Base-by-base conservation (phyloP, 2,797 vertebrate species). In the Brachyrhaphis roseni region DNA sequence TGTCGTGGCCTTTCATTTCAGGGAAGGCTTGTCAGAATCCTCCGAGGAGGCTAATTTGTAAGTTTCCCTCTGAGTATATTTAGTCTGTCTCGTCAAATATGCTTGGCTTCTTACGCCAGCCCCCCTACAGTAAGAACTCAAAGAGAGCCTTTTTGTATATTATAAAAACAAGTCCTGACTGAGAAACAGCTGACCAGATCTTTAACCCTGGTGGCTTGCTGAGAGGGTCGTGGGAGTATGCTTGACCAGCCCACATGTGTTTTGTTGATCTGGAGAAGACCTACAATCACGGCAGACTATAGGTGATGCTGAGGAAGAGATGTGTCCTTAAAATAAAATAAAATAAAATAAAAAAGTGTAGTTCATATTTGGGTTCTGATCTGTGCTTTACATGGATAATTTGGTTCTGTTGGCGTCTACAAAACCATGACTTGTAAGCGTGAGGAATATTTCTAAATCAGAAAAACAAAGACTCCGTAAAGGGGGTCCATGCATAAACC, bases 31-130 rank as follows among this genome's bases (percentile, higher is more conserved):
- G 86, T 93, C 87, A 90, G 80, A 92, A 90, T 91, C 84, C 90
- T 92, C 90, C 59, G 72, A 41, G 80, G 89, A 91, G 87, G 87
- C 89, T 93, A 89, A 91, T 95, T 94, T 94, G 90, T 91, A 92
- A 85, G 88, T 92, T 92, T 92, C 76, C 90, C 90, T 92, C 83
- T 2, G 88, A 85, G 86, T 87, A 84, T 77, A 34, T 83, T 91
- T 83, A 86, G 83, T 78, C 82, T 77, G 85, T 88, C 72, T 36
- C 46, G 68, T 93, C 84, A 91, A 83, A 86, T 84, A 78, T 28
- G 57, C 84, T 68, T 57, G 10, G 11, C 73, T 47, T 49, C 46
- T 43, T 70, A n/a, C 43, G 43, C 72, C 45, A 51, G n/a, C 34
- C 23, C 3, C 57, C 36, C 46, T 49, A 18, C 31, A 45, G 72